These are phyloP conservation scores for Cordilura impudica DNA, from an alignment of 2,888 invertebrate genomes.

Conservation along the genomic window DNA sequence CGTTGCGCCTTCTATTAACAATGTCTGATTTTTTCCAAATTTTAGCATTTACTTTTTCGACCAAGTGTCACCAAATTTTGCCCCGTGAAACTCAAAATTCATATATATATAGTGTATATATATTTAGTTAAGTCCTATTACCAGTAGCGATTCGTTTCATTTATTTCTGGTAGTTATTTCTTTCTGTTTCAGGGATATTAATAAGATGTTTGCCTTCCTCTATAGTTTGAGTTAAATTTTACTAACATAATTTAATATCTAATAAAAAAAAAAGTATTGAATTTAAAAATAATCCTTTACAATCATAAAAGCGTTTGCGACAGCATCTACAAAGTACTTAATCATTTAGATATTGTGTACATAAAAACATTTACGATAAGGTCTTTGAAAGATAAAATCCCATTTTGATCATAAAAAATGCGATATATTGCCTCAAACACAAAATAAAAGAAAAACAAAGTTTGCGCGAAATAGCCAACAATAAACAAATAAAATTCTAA, in stretches of 20 bases:
- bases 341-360: slow-evolving; percentile 40
- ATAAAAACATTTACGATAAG: slow-evolving; percentile 43
- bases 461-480: neutral
- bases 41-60: too few relatives aligned
- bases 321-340: slow-evolving; percentile 36
- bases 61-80: too few relatives aligned
- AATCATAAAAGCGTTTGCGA: slow-evolving; percentile 33
- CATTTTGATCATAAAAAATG: slow-evolving; percentile 15
- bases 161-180: too few relatives aligned
- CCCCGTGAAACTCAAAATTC: too few relatives aligned
- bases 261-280: neutral
- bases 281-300: neutral
- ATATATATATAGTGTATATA: too few relatives aligned
- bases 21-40: too few relatives aligned
- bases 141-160: too few relatives aligned
- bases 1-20: too few relatives aligned
- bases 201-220: too few relatives aligned
- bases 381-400: slow-evolving; percentile 44
- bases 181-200: too few relatives aligned
- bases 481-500: slow-evolving; percentile 28
- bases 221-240: too few relatives aligned
- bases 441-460: slow-evolving; percentile 7
- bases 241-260: neutral
- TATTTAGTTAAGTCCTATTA: too few relatives aligned
- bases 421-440: slow-evolving; percentile 39